phyloP scores from a whole-genome alignment of 2,113 vertebrate genomes.

The Scomber japonicus region DNA sequence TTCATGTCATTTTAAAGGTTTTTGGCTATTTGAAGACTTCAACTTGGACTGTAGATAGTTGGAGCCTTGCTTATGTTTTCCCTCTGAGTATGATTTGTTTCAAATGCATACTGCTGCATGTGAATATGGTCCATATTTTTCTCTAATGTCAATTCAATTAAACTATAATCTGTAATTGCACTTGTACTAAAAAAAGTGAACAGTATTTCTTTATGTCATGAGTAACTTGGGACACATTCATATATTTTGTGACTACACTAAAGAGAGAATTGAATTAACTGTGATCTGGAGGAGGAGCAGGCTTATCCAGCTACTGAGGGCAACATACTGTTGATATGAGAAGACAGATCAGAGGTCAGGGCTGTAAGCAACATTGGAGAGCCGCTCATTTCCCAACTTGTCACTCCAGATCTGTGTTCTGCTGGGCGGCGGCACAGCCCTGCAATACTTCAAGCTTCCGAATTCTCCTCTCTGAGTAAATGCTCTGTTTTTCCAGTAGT shows the following conservation, averaged over 20 bases:
- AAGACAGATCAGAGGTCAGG: slow-evolving; percentile 46
- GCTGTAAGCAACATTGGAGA: slow-evolving; percentile 21
- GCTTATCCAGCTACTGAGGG: slow-evolving; percentile 8
- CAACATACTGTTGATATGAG: slow-evolving; percentile 28
- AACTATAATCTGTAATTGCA: background rate
- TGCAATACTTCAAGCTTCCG: slow-evolving; percentile 1
- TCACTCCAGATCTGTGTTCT: slow-evolving; percentile 50
- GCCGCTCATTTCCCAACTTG: slow-evolving; percentile 42
- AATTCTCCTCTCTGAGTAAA: background rate
- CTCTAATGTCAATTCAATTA: background rate
- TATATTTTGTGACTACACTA: background rate
- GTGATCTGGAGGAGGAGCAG: slow-evolving; percentile 28
- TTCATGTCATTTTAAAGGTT: no score
- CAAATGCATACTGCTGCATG: no score
- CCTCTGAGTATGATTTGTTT: no score
- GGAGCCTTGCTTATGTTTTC: no score
- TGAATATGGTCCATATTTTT: no score
- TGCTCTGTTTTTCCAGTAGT: background rate
- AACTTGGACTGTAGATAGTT: no score
- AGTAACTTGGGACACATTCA: background rate
- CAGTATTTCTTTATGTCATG: background rate
- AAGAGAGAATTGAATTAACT: background rate
- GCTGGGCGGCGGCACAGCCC: background rate
- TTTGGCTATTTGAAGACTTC: no score
- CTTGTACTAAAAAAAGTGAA: background rate